Conservation (phyloP, 2,888 invertebrate genomes). For the Drosophila ochracea region DNA sequence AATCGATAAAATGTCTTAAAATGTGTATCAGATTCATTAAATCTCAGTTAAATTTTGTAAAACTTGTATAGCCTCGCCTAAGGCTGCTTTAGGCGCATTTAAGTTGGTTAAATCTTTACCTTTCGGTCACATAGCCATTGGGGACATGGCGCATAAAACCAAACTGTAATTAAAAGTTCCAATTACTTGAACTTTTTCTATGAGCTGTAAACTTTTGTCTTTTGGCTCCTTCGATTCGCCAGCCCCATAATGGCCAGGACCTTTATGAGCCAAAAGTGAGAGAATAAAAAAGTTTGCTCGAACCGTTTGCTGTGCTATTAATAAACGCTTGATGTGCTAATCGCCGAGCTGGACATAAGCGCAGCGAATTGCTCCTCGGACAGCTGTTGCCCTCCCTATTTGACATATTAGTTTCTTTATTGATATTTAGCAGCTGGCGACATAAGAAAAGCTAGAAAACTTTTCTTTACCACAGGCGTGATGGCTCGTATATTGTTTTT, state of each 20-base stretch:
- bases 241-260: constrained; percentile 44
- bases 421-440: constrained; percentile 75
- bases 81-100: constrained; percentile 12
- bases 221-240: constrained; percentile 41
- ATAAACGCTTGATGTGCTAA: constrained; percentile 80
- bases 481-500: constrained; percentile 45
- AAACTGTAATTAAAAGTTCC: constrained; percentile 75
- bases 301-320: constrained; percentile 67
- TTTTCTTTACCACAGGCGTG: constrained; percentile 52
- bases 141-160: constrained; percentile 43
- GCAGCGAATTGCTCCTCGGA: constrained; percentile 34
- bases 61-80: neutral
- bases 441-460: constrained; percentile 47
- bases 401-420: constrained; percentile 82
- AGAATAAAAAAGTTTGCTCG: constrained; percentile 48
- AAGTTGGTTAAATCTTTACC: constrained; percentile 41
- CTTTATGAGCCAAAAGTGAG: constrained; percentile 46
- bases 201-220: constrained; percentile 73
- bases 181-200: constrained; percentile 70
- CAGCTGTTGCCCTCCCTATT: constrained; percentile 57
- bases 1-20: neutral
- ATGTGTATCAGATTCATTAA: neutral
- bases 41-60: neutral
- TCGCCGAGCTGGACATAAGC: constrained; percentile 53
- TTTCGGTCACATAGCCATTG: constrained; percentile 30